Evolutionary conservation across 2,797 vertebrate genomes (phyloP).

Genomic region (Coluber constrictor): DNA sequence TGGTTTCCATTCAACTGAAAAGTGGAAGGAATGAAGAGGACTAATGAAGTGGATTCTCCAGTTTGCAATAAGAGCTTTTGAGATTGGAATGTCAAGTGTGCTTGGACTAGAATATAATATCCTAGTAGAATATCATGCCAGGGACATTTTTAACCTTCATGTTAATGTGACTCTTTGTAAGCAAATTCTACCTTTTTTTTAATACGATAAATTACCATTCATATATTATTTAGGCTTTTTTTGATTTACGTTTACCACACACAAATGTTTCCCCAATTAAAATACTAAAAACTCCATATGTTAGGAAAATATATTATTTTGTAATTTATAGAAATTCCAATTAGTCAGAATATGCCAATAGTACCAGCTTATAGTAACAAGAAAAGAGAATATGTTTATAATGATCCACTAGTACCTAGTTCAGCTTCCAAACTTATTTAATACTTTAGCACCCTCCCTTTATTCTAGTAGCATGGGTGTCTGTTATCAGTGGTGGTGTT

Average conservation of each 20-base stretch:
- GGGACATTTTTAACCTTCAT: not conserved
- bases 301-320: not conserved
- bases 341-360: not conserved
- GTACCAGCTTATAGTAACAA: not conserved
- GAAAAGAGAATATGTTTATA: not conserved
- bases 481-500: not conserved
- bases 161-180: not conserved
- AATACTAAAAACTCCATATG: not conserved
- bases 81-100: not conserved
- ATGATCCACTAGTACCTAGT: not conserved
- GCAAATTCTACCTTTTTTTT: not conserved
- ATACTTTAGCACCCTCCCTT: not conserved
- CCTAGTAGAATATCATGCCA: not conserved
- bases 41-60: not conserved
- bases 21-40: not conserved
- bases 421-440: not conserved
- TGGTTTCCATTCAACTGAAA: not conserved
- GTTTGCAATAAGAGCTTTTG: not conserved
- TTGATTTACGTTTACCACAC: not conserved
- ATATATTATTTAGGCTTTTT: not conserved
- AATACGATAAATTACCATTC: not conserved
- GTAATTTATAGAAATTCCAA: not conserved
- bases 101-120: not conserved
- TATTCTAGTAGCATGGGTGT: not conserved
- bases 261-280: not conserved